A percentile compares a stretch with the other conserved stretches of the same genome.
These are phyloP conservation scores for Lycopodina hypogea DNA, from an alignment of 37 sponge, comb jelly and placozoan species.

Conservation along the genomic window DNA sequence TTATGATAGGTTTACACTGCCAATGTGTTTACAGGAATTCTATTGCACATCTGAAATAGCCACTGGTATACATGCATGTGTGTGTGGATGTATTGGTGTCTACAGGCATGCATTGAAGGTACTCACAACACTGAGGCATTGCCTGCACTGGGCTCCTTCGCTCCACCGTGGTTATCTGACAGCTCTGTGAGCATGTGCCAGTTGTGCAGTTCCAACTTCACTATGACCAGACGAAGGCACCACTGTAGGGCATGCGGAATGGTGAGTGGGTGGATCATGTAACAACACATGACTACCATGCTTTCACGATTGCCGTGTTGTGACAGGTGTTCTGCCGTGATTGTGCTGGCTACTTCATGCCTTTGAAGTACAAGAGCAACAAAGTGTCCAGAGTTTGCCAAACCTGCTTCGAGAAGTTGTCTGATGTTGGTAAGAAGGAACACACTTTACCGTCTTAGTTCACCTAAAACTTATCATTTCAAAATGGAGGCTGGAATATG, in stretches of 20 bases:
- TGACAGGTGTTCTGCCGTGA: conserved; percentile 70
- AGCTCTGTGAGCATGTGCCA: conserved; percentile 85
- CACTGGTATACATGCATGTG: too few relatives aligned
- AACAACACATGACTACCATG: neutral
- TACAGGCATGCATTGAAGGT: neutral
- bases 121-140: conserved; percentile 6
- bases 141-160: conserved; percentile 52
- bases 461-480: too few relatives aligned
- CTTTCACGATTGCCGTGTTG: neutral
- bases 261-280: conserved; percentile 36
- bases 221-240: conserved; percentile 69
- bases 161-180: conserved; percentile 86
- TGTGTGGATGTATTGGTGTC: too few relatives aligned
- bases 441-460: neutral
- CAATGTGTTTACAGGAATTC: too few relatives aligned
- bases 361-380: conserved; percentile 56
- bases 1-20: too few relatives aligned
- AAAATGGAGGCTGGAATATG: too few relatives aligned
- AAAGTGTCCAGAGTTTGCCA: conserved; percentile 73
- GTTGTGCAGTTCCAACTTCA: conserved; percentile 65
- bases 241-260: conserved; percentile 87
- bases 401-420: conserved; percentile 49
- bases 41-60: too few relatives aligned
- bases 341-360: conserved; percentile 54
- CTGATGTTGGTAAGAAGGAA: neutral